Conservation (phyloP, 2,797 vertebrate genomes). For the Chelidonichthys spinosus region DNA sequence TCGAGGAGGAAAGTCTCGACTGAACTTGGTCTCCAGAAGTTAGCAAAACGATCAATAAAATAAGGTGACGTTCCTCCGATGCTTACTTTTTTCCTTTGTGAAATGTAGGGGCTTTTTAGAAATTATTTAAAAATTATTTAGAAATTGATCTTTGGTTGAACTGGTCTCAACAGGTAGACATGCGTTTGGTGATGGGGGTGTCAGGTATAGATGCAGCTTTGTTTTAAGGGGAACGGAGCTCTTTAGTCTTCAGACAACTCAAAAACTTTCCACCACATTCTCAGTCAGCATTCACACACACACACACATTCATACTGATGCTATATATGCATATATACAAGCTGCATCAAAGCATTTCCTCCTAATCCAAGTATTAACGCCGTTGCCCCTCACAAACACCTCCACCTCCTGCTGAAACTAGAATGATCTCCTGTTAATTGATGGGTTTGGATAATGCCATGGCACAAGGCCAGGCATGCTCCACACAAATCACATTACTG, state of each 20-base stretch:
- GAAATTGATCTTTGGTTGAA: not conserved
- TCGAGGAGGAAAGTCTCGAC: no score
- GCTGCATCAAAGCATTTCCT: not conserved
- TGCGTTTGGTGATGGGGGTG: no score
- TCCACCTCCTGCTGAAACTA: slow-evolving; percentile 38
- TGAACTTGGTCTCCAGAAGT: no score
- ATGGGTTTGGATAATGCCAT: slow-evolving; percentile 68
- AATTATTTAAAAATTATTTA: not conserved
- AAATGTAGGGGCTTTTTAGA: not conserved
- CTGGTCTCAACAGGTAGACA: not conserved
- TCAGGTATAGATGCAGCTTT: not conserved
- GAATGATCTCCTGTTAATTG: slow-evolving; percentile 64
- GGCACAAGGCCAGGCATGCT: slow-evolving; percentile 54
- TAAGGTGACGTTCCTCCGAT: not conserved
- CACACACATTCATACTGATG: no score
- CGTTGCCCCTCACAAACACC: slow-evolving; percentile 43
- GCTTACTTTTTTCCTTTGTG: not conserved
- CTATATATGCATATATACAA: no score
- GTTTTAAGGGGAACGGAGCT: not conserved
- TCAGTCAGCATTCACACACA: no score
- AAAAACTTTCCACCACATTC: no score
- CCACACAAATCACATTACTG: slow-evolving; percentile 58
- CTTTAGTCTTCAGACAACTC: no score
- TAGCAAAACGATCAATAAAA: not conserved
- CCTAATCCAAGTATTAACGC: slow-evolving; percentile 24